These are phyloP conservation scores for Ophraella communa DNA, from an alignment of 2,888 invertebrate genomes.

Conservation along the genomic window DNA sequence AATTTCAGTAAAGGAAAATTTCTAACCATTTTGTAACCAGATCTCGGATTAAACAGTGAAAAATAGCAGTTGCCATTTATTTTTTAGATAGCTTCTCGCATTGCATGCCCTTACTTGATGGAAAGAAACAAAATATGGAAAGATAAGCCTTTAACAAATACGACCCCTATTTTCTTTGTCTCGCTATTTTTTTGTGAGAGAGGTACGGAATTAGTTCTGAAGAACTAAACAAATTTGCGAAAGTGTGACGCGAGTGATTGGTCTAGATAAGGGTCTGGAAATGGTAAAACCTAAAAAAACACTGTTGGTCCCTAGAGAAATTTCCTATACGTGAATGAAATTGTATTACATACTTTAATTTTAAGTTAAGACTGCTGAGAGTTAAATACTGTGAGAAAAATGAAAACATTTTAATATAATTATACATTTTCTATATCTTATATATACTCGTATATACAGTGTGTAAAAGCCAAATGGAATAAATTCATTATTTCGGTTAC, in stretches of 20 bases:
- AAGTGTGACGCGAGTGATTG: conserved; percentile 7
- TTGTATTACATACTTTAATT: background rate
- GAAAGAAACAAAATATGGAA: conserved; percentile 35
- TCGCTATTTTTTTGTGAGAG: conserved; percentile 11
- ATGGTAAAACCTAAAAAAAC: conserved; percentile 10
- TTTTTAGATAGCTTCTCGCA: conserved; percentile 17
- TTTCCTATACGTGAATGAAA: conserved; percentile 4
- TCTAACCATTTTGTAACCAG: background rate
- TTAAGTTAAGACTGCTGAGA: background rate
- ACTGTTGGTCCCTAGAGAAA: conserved; percentile 8
- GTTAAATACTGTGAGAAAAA: background rate
- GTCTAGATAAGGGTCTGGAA: conserved; percentile 14
- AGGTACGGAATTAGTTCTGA: conserved; percentile 25
- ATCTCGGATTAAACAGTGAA: background rate
- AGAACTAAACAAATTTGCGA: conserved; percentile 24
- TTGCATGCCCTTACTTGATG: conserved; percentile 29
- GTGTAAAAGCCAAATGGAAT: too few relatives aligned
- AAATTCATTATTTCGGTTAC: too few relatives aligned
- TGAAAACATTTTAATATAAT: too few relatives aligned
- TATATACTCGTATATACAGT: too few relatives aligned
- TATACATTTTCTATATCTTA: too few relatives aligned
- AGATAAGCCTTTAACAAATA: conserved; percentile 40
- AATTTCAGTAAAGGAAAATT: background rate
- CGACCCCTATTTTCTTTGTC: conserved; percentile 33
- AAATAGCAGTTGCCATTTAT: conserved; percentile 12